These are phyloP conservation scores for Tenthredo livida DNA, from an alignment of 2,888 invertebrate genomes.

Conservation along the genomic window DNA sequence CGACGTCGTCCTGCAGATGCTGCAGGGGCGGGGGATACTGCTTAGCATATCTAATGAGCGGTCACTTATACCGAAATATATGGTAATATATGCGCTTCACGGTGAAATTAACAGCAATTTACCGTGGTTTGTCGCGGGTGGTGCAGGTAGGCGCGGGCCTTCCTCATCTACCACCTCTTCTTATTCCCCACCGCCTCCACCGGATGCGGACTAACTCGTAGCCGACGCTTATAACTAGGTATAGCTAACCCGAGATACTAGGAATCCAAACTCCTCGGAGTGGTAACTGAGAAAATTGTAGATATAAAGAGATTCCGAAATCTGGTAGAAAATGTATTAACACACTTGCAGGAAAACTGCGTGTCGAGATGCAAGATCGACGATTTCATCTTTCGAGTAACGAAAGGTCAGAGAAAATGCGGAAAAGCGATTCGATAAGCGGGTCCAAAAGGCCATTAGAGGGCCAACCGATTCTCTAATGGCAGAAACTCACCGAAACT, in stretches of 20 bases:
- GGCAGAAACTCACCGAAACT: no score
- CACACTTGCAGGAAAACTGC: neutral
- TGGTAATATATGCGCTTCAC: constrained; percentile 64
- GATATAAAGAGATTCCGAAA: constrained; percentile 12
- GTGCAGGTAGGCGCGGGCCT: constrained; percentile 44
- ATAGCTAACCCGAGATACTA: neutral
- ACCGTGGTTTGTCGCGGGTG: constrained; percentile 54
- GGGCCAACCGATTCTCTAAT: no score
- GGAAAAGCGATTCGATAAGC: neutral
- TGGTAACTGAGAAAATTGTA: neutral
- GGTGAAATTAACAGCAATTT: constrained; percentile 65
- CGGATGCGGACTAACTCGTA: constrained; percentile 34
- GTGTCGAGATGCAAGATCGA: neutral
- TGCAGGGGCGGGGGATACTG: constrained; percentile 49
- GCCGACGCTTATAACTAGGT: neutral
- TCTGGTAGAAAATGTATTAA: neutral
- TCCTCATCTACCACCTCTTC: neutral
- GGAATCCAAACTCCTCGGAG: neutral
- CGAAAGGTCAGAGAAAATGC: neutral
- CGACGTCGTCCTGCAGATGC: neutral
- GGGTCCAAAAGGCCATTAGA: no score
- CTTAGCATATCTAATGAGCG: constrained; percentile 65
- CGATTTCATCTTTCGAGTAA: neutral
- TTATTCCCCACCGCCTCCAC: constrained; percentile 2
- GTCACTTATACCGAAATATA: constrained; percentile 66